A percentile compares a stretch with the other conserved stretches of the same genome.
These are phyloP conservation scores for Lates calcarifer DNA, from an alignment of 2,113 vertebrate genomes.

Conservation along the genomic window DNA sequence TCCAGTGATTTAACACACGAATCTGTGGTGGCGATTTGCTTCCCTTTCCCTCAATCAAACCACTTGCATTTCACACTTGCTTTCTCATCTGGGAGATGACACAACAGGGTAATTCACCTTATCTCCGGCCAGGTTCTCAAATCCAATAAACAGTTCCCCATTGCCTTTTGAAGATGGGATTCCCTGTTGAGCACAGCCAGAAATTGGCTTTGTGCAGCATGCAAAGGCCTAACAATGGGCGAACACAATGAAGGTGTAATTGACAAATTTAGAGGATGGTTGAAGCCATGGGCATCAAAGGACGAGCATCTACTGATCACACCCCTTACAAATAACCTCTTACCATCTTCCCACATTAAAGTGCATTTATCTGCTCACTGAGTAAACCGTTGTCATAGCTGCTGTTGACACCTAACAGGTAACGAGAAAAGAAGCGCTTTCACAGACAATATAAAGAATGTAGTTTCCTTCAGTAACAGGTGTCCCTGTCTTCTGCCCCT, in stretches of 20 bases:
- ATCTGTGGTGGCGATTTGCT: constrained; percentile 44
- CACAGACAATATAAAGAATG: background rate
- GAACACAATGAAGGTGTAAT: constrained; percentile 75
- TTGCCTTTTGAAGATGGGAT: constrained; percentile 65
- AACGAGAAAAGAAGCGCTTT: constrained; percentile 2
- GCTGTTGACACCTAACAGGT: background rate
- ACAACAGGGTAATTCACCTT: constrained; percentile 70
- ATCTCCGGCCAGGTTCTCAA: constrained; percentile 67
- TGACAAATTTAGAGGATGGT: constrained; percentile 66
- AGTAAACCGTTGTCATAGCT: constrained; percentile 9
- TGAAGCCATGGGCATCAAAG: constrained; percentile 60
- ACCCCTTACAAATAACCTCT: constrained; percentile 40
- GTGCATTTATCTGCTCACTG: constrained; percentile 30
- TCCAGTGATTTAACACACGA: constrained; percentile 41
- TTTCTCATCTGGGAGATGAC: constrained; percentile 58
- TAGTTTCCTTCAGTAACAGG: constrained; percentile 51
- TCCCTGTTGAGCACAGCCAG: constrained; percentile 65
- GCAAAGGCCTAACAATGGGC: constrained; percentile 50
- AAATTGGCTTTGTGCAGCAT: constrained; percentile 63
- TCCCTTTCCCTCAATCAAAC: constrained; percentile 50
- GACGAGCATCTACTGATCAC: constrained; percentile 43
- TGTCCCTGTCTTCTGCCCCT: constrained; percentile 24
- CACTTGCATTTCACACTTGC: constrained; percentile 51
- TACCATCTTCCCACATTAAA: constrained; percentile 10
- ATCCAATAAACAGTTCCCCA: constrained; percentile 69